Percentiles rank a stretch among this genome's conserved stretches.
phyloP scores from a whole-genome alignment of 2,113 vertebrate species.

The Excalfactoria chinensis region DNA sequence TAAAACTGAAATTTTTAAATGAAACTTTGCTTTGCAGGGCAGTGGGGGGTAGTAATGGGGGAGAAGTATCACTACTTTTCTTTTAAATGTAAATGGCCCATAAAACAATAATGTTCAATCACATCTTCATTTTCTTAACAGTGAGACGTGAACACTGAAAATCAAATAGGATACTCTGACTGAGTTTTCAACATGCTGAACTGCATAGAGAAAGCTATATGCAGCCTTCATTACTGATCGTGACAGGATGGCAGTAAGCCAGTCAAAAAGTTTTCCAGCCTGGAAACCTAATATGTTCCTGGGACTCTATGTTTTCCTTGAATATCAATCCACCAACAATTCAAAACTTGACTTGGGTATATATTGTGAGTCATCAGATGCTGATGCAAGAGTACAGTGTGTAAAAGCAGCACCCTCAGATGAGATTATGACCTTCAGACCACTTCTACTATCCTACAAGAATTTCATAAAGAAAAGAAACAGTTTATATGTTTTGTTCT shows the following conservation, averaged over 20 bases:
- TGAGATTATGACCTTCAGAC: neutral
- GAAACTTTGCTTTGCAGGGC: neutral
- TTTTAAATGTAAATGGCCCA: neutral
- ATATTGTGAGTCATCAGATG: neutral
- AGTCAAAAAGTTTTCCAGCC: neutral
- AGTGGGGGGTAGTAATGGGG: neutral
- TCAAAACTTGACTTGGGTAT: neutral
- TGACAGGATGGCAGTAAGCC: neutral
- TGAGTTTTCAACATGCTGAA: neutral
- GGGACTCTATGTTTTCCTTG: neutral
- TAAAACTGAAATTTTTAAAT: neutral
- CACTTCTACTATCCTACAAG: neutral
- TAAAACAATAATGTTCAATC: neutral
- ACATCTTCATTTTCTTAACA: neutral
- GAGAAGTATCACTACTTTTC: neutral
- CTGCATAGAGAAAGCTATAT: neutral
- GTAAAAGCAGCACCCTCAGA: neutral
- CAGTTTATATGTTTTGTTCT: neutral
- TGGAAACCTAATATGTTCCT: neutral
- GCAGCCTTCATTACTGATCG: neutral
- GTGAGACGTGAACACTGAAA: neutral
- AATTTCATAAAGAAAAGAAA: neutral
- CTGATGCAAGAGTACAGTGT: neutral
- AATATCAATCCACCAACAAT: neutral
- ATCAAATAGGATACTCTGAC: neutral